Evolutionary conservation across 2,797 vertebrate species (phyloP).

Genomic region (Sandelia bainsii): DNA sequence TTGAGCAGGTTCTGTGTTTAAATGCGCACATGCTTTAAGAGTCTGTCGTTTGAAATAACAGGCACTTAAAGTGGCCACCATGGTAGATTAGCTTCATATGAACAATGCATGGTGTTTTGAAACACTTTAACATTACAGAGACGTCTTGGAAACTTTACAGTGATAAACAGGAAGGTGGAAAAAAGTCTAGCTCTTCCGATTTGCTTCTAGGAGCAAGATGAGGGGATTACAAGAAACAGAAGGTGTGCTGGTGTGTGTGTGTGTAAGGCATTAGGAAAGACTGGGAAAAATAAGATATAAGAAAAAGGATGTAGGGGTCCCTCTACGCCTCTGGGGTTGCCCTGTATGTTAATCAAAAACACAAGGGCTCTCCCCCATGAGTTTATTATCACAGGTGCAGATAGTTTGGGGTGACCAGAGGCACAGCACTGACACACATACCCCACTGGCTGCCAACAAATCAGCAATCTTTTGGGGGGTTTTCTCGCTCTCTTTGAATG

Average conservation of each 20-base stretch:
- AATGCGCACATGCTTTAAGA: constrained; percentile 52
- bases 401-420: constrained; percentile 74
- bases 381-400: constrained; percentile 83
- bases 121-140: constrained; percentile 1
- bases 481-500: background rate
- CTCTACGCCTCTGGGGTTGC: constrained; percentile 51
- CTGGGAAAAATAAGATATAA: constrained; percentile 24
- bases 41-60: constrained; percentile 56
- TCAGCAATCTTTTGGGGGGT: background rate
- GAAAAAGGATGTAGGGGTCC: constrained; percentile 51
- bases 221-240: constrained; percentile 54
- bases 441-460: constrained; percentile 51
- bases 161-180: background rate
- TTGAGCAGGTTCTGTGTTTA: constrained; percentile 20
- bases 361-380: constrained; percentile 35
- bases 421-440: constrained; percentile 25
- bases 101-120: constrained; percentile 5
- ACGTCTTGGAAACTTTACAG: constrained; percentile 14
- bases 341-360: constrained; percentile 75
- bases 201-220: constrained; percentile 19
- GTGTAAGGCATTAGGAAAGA: background rate
- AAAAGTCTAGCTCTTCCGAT: background rate
- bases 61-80: constrained; percentile 40
- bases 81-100: constrained; percentile 20
- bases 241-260: constrained; percentile 22